phyloP scores from a whole-genome alignment of 2,888 invertebrate genomes.

The Eurois occulta region DNA sequence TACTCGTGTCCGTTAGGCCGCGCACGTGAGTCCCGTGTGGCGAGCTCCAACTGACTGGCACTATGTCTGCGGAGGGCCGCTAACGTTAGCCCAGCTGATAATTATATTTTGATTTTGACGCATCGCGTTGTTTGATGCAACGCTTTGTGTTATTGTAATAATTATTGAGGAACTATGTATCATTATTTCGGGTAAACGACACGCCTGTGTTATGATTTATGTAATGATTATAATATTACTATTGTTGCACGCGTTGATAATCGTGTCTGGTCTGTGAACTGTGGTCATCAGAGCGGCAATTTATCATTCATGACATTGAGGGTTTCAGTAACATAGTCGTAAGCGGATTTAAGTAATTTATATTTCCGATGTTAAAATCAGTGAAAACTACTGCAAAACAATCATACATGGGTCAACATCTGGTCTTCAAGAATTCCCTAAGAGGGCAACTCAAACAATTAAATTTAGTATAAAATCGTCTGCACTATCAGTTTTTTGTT shows the following conservation, averaged over 20 bases:
- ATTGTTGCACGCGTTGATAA: conserved; percentile 56
- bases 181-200: conserved; percentile 65
- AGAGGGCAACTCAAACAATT: neutral
- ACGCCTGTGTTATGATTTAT: conserved; percentile 55
- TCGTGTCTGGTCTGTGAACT: conserved; percentile 40
- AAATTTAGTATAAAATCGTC: neutral
- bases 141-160: conserved; percentile 70
- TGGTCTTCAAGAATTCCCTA: neutral
- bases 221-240: conserved; percentile 58
- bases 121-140: conserved; percentile 65
- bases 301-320: conserved; percentile 14
- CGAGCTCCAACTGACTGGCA: conserved; percentile 80
- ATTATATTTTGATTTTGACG: conserved; percentile 82
- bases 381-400: neutral
- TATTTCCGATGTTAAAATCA: neutral
- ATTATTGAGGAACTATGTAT: conserved; percentile 67
- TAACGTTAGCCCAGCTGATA: conserved; percentile 82
- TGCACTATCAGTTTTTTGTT: neutral
- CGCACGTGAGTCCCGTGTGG: conserved; percentile 78
- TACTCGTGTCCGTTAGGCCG: conserved; percentile 57
- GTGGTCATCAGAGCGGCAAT: conserved; percentile 38
- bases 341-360: neutral
- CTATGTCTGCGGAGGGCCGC: conserved; percentile 62
- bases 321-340: neutral
- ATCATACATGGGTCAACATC: neutral